Evolutionary conservation across 2,797 vertebrate species (phyloP), one percentile per base, ranked within the genome.

Genomic region (Carduelis carduelis): DNA sequence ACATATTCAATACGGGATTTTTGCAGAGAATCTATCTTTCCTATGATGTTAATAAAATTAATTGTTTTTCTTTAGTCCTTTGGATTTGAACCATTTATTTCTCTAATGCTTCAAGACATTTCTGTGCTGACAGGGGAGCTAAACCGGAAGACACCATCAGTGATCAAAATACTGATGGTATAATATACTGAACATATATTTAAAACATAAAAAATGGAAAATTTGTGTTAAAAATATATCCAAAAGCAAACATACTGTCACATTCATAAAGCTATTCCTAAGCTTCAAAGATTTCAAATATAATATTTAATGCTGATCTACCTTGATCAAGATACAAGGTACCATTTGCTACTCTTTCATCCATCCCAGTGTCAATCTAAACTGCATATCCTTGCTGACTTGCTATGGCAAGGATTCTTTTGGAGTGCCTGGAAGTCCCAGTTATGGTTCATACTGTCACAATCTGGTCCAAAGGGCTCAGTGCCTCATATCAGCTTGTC

Each of bases 1-100:
- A 43, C 15, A 16, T 68, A 35, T 75, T 71, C 27, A 78, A 50
- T 28, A 43, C 1, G 9, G 68, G 14, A 65, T 90, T 86, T 81
- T 75, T 78, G 32, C 16, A 74, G 32, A 59, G 11, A 27, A 32
- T 8, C 10, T 60, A 17, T 63, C 35, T 78, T 93, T 91, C 16
- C 8, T 52, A 9, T 30, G 34, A 65, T 63, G 35, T 34, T 75
- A 90, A 65, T 43, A 52, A 68, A 39, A 50, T 71, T 70, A 35
- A 39, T 47, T 89, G 5, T 71, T 95, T 93, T 87, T 43, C 20
- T 77, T 80, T 70, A 49, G 49, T 89, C 27, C 17, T 74, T 61
- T 57, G 2, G 10, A 43, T 83, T 90, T 80, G 59, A 56, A 84
- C 19, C 41, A 76, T 75, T 68, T 82, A 32, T 50, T 79, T 90